Evolutionary conservation across 2,888 invertebrate genomes (phyloP).

Genomic region (Leucophora obtusa): DNA sequence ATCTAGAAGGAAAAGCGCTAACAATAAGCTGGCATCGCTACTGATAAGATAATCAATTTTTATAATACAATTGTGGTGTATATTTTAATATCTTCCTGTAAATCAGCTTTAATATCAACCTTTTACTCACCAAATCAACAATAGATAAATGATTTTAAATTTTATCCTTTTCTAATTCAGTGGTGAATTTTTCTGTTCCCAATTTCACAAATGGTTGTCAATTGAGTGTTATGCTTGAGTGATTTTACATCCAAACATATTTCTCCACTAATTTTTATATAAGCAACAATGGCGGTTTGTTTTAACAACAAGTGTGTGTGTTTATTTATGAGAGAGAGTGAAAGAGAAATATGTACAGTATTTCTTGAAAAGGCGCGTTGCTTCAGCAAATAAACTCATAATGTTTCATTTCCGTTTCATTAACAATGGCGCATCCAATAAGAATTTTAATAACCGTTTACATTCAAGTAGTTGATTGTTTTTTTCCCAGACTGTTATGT

Average conservation of each 20-base stretch:
- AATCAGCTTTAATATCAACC: too few species aligned
- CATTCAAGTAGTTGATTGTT: conserved; percentile 45
- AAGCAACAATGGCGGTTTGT: conserved; percentile 39
- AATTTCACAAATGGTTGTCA: conserved; percentile 18
- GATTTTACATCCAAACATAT: background rate
- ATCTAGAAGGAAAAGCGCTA: too few species aligned
- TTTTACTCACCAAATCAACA: too few species aligned
- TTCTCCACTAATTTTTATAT: background rate
- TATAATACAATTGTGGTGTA: too few species aligned
- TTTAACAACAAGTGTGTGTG: background rate
- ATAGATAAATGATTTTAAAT: too few species aligned
- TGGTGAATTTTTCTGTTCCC: conserved; percentile 22
- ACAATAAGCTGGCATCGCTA: too few species aligned
- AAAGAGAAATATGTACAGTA: conserved; percentile 1
- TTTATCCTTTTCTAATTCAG: background rate
- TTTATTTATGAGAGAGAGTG: background rate
- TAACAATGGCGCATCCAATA: conserved; percentile 62
- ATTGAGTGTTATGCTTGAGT: conserved; percentile 7
- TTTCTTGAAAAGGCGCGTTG: conserved; percentile 50
- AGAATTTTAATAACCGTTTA: conserved; percentile 55
- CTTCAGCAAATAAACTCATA: conserved; percentile 22
- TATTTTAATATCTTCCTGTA: too few species aligned
- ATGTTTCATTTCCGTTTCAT: conserved; percentile 59
- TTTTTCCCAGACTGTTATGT: conserved; percentile 4
- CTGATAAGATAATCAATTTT: too few species aligned